phyloP scores from a whole-genome alignment of 2,888 invertebrate genomes.

The Panopea generosa region DNA sequence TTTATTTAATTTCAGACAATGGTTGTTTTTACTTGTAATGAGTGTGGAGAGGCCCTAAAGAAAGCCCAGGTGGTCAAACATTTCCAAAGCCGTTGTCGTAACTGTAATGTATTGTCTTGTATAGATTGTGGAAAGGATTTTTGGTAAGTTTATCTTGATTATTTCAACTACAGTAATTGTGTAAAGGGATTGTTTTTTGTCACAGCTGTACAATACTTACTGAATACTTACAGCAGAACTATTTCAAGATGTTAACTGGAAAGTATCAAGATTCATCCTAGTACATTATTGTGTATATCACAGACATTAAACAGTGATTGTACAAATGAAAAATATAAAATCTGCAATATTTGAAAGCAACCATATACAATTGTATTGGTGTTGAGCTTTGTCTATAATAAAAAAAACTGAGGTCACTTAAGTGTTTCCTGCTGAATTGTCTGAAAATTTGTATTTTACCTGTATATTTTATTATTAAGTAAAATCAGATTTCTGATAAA shows the following conservation, averaged over 20 bases:
- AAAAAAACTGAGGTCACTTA: not conserved
- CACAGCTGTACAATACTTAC: too few species aligned
- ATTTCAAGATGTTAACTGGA: too few species aligned
- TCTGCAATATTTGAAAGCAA: not conserved
- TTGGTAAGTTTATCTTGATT: conserved; percentile 72
- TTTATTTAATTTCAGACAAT: conserved; percentile 87
- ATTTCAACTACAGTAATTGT: not conserved
- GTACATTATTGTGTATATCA: too few species aligned
- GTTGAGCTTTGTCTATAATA: too few species aligned
- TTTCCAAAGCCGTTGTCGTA: conserved; percentile 89
- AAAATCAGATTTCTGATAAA: too few species aligned
- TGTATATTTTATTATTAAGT: too few species aligned
- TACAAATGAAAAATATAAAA: too few species aligned
- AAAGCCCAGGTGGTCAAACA: conserved; percentile 97
- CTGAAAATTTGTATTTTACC: too few species aligned
- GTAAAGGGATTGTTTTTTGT: not conserved
- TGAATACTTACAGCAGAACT: too few species aligned
- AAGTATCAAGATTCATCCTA: too few species aligned
- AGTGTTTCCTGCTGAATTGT: too few species aligned
- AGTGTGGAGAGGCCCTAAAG: conserved; percentile 95
- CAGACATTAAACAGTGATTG: too few species aligned
- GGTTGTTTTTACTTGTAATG: conserved; percentile 97
- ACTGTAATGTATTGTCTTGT: conserved; percentile 91
- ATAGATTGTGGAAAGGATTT: conserved; percentile 98
- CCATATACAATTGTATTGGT: not conserved